Conservation (phyloP, 2,888 invertebrate genomes). For the Tachystola acroxantha region DNA sequence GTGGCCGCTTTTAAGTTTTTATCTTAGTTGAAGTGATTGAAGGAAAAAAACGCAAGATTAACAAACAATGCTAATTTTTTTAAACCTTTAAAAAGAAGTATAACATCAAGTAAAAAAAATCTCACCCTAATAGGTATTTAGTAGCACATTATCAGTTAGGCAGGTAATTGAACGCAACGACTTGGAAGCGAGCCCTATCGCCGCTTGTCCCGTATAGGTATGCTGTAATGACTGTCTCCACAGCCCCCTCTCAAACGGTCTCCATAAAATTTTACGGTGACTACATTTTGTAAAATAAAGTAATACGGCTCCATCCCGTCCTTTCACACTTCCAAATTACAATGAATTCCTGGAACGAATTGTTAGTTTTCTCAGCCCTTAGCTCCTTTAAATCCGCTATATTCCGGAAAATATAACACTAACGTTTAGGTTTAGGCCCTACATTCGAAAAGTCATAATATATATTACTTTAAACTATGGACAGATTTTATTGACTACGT, state of each 20-base stretch:
- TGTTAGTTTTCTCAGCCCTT: constrained; percentile 23
- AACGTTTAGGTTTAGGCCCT: no score
- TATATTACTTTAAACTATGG: no score
- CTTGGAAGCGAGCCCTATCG: constrained; percentile 31
- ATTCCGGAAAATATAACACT: no score
- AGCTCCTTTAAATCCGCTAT: no score
- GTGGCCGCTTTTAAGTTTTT: no score
- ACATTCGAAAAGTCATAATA: no score
- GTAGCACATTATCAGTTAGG: constrained; percentile 41
- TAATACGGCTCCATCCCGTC: constrained; percentile 33
- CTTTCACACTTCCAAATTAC: constrained; percentile 36
- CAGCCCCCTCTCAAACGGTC: constrained; percentile 45
- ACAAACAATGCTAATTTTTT: no score
- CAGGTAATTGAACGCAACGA: constrained; percentile 57
- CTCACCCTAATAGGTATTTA: constrained; percentile 33
- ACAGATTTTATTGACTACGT: no score
- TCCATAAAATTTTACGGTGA: constrained; percentile 63
- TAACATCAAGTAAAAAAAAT: constrained; percentile 15
- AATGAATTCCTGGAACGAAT: constrained; percentile 34
- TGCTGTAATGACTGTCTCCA: constrained; percentile 42
- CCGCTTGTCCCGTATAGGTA: constrained; percentile 34
- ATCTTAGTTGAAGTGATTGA: no score
- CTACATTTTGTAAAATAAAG: constrained; percentile 64
- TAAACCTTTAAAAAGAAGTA: no score
- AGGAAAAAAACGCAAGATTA: no score